Base-by-base conservation (phyloP, 2,888 invertebrate genomes). In the Netelia melanura region DNA sequence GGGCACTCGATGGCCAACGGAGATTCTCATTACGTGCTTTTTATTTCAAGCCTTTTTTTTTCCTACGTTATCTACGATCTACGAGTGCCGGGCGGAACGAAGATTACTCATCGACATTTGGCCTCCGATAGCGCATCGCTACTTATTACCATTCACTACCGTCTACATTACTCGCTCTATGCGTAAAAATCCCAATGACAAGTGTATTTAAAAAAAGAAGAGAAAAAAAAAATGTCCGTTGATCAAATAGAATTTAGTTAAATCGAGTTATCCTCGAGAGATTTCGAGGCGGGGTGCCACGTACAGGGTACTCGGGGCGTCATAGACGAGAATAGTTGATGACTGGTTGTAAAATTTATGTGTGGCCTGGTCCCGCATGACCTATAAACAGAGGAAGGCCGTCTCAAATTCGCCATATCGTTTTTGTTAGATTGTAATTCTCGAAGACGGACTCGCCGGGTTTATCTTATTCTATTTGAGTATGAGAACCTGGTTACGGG, bases 311-410 rank as follows among this genome's bases (percentile, higher is more conserved):
- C 67, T 17, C 44, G 38, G 58, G 76, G 72, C 89, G 90, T 91
- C 91, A 92, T 85, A 81, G 87, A 89, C 88, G 84, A 88, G 92
- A 92, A 92, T 92, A 92, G 90, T 90, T 87, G 86, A 89, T 83
- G 87, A 89, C 82, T 88, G 71, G 77, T 84, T 79, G 86, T 84
- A 85, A 88, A 87, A 86, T 86, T 87, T 83, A 86, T 85, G 86
- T 85, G 82, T 85, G 21, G 81, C 76, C 81, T 72, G 72, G 43
- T 79, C 62, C 83, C 81, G 89, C 86, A 86, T 89, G 85, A 86
- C 86, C 88, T 88, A 85, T 85, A 85, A 87, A 86, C 85, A 76
- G 70, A 21, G 81, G 82, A 85, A 79, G 78, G 64, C 81, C 30
- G 30, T 70, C 25, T 61, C 74, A 71, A 82, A 85, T 82, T 82